Conservation (phyloP, 2,113 vertebrate species). For the Grus americana region DNA sequence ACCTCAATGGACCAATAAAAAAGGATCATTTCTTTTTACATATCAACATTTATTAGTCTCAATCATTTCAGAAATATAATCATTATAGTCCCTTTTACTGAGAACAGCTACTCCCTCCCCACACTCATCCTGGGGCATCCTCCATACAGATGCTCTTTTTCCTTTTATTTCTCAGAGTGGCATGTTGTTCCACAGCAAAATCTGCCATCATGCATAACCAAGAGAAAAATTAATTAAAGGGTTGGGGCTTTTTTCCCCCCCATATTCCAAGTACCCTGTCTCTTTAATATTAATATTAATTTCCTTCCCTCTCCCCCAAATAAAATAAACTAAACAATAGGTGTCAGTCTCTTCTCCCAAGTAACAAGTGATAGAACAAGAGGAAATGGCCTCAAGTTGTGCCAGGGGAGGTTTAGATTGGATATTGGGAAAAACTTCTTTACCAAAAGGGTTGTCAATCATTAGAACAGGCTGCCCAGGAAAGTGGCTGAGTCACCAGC, state of each 20-base stretch:
- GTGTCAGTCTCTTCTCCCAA: too few species aligned
- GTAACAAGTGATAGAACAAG: too few species aligned
- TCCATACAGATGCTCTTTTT: neutral
- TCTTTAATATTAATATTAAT: neutral
- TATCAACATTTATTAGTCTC: conserved; percentile 59
- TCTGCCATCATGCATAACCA: neutral
- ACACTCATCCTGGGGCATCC: neutral
- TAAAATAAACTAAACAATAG: neutral
- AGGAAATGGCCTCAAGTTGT: too few species aligned
- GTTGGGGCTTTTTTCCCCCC: accelerated
- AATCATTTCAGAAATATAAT: conserved; percentile 39
- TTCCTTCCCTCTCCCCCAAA: neutral
- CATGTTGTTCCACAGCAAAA: neutral
- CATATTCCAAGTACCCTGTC: neutral
- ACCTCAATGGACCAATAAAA: conserved; percentile 44
- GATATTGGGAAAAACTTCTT: too few species aligned
- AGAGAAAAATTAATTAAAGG: conserved; percentile 16
- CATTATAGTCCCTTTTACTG: conserved; percentile 10
- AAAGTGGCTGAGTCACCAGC: too few species aligned
- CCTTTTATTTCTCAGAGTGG: neutral
- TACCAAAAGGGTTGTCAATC: too few species aligned
- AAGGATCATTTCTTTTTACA: conserved; percentile 46
- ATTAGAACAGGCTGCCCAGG: too few species aligned
- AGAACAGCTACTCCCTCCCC: conserved; percentile 19
- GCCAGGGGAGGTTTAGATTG: too few species aligned